A percentile compares a stretch with the other conserved stretches of the same genome.
phyloP scores from a whole-genome alignment of 2,888 invertebrate genomes.

The Drosophila meridionalis region DNA sequence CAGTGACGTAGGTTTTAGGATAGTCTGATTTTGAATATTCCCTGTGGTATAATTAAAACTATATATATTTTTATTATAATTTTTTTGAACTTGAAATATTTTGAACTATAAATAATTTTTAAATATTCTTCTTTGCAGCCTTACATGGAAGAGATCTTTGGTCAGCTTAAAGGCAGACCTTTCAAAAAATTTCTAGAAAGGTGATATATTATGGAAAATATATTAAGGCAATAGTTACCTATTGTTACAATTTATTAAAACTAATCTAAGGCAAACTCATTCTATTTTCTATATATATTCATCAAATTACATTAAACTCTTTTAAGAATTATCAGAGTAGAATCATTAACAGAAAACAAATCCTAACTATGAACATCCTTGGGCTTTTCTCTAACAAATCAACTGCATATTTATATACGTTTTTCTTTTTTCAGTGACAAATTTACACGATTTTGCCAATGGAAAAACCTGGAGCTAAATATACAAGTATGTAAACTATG shows the following conservation, averaged over 20 bases:
- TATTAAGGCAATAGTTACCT: background rate
- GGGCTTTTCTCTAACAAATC: no score
- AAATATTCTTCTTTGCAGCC: constrained; percentile 89
- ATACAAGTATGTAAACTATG: constrained; percentile 90
- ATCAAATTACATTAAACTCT: no score
- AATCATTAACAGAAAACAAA: no score
- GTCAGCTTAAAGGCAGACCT: constrained; percentile 97
- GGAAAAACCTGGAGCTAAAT: constrained; percentile 99
- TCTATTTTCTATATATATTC: no score
- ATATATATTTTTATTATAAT: no score
- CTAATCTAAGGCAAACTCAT: background rate
- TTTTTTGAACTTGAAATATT: background rate
- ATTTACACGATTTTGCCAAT: constrained; percentile 99
- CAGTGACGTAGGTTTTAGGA: no score
- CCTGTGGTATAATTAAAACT: background rate
- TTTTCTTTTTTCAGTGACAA: constrained; percentile 92
- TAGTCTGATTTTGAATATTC: background rate
- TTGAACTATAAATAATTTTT: background rate
- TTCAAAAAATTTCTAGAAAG: constrained; percentile 99
- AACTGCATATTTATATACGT: no score
- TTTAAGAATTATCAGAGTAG: no score
- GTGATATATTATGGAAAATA: constrained; percentile 87
- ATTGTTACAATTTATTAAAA: background rate
- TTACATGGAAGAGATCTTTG: constrained; percentile 99
- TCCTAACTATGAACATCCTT: no score